Evolutionary conservation across 92 coral and sea anemone genomes (phyloP).

Genomic region (Parazoanthus swiftii): DNA sequence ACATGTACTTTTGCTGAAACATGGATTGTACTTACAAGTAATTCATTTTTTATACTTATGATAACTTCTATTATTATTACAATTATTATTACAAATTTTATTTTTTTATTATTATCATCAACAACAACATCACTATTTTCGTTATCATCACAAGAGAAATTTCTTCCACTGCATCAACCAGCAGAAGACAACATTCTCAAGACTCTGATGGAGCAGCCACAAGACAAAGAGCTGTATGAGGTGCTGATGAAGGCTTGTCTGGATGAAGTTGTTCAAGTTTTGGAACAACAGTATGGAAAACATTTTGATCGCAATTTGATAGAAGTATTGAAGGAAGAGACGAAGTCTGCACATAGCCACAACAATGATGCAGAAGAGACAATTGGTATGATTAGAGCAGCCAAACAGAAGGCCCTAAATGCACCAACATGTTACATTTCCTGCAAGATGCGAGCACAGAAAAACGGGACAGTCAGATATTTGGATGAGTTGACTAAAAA

Average conservation of each 20-base stretch:
- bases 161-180: neutral
- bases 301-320: neutral
- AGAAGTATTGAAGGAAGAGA: neutral
- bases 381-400: constrained; percentile 28
- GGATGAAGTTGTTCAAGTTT: neutral
- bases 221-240: neutral
- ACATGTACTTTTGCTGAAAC: no score
- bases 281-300: neutral
- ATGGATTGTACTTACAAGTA: no score
- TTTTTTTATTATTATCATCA: no score
- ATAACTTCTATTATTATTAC: no score
- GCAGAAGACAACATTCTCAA: neutral
- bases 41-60: no score
- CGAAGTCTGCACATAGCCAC: no score
- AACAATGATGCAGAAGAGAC: constrained; percentile 18
- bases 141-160: neutral
- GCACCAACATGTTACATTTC: constrained; percentile 23
- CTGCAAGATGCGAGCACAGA: constrained; percentile 21
- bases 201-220: neutral
- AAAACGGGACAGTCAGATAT: constrained; percentile 14
- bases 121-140: no score
- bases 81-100: no score
- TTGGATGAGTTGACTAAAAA: constrained; percentile 4
- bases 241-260: neutral
- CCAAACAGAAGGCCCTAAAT: constrained; percentile 14